Evolutionary conservation across 2,113 vertebrate species (phyloP), one percentile per base, ranked within the genome.

Genomic region (Passer domesticus): DNA sequence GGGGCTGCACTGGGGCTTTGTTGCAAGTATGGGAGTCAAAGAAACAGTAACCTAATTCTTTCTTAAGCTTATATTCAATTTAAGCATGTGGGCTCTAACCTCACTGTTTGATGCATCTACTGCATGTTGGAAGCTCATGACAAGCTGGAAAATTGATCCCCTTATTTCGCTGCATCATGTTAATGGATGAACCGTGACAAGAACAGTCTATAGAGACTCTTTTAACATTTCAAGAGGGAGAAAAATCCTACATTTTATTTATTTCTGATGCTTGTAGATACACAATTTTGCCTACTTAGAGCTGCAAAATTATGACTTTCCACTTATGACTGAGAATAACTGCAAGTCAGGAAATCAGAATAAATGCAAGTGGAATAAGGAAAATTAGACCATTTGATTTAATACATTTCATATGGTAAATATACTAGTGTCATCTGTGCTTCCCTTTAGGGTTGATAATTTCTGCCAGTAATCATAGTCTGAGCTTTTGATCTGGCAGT

Each of bases 11-110:
- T 89, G 53, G 18, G 16, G 35, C 63, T 97, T 97, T 90, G 14
- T 53, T 88, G 87, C 89, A 88, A 79, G 91, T 64, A 82, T 68
- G 55, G 73, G 62, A 95, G 35, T 91, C 85, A 92, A 94, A 97
- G 81, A 78, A 91, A 66, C 37, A 78, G n/a, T 62, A 69, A 47
- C 68, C 59, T 80, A 92, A 70, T 41, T 95, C 52, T 94, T 87
- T 83, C 83, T 94, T 94, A 85, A 75, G 52, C 59, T 82, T 92
- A 68, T 88, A 89, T 94, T 96, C 76, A 96, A 7, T 94, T 95
- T 83, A 95, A 96, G 97, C 97, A 97, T 95, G 95, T 87, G 64
- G 83, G 46, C 56, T 96, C n/a, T 80, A 84, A 63, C 93, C 73
- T 82, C 55, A 67, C 75, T 96, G 43, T 94, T 96, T 83, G 84